Evolutionary conservation across 2,113 vertebrate species (phyloP).

Genomic region (Dasypus novemcinctus): DNA sequence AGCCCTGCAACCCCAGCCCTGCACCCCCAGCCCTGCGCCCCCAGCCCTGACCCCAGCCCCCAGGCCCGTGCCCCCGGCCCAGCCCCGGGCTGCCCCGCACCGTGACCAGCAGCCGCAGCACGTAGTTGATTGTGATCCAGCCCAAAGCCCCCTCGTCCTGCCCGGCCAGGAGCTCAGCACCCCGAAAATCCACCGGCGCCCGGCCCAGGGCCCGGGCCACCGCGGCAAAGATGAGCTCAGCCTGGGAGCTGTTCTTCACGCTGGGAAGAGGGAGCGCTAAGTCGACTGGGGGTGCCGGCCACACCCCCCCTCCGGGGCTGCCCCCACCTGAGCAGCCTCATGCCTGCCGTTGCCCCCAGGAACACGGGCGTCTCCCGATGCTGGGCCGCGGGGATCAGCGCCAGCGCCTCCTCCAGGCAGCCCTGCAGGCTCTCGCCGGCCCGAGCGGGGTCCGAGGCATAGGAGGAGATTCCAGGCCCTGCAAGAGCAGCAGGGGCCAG

Average conservation of each 20-base stretch:
- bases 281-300: accelerated
- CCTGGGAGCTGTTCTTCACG: slow-evolving; percentile 80
- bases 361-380: slow-evolving; percentile 73
- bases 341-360: slow-evolving; percentile 84
- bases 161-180: slow-evolving; percentile 87
- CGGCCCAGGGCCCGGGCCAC: slow-evolving; percentile 80
- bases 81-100: background rate
- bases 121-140: slow-evolving; percentile 87
- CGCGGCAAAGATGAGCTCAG: slow-evolving; percentile 80
- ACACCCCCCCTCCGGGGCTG: no score
- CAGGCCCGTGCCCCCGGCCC: accelerated
- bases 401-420: slow-evolving; percentile 81
- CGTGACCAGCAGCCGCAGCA: slow-evolving; percentile 83
- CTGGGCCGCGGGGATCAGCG: slow-evolving; percentile 65
- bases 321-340: slow-evolving; percentile 84
- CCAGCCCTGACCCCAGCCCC: background rate
- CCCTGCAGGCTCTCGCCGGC: slow-evolving; percentile 78
- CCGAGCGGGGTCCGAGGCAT: background rate
- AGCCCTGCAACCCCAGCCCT: background rate
- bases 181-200: slow-evolving; percentile 86
- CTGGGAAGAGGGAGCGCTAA: slow-evolving; percentile 70
- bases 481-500: background rate
- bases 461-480: slow-evolving; percentile 83
- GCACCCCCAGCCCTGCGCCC: no score
- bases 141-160: slow-evolving; percentile 88